A percentile compares a stretch with the other conserved stretches of the same genome.
phyloP scores from a whole-genome alignment of 2,797 vertebrate species.

The Mus minutoides region DNA sequence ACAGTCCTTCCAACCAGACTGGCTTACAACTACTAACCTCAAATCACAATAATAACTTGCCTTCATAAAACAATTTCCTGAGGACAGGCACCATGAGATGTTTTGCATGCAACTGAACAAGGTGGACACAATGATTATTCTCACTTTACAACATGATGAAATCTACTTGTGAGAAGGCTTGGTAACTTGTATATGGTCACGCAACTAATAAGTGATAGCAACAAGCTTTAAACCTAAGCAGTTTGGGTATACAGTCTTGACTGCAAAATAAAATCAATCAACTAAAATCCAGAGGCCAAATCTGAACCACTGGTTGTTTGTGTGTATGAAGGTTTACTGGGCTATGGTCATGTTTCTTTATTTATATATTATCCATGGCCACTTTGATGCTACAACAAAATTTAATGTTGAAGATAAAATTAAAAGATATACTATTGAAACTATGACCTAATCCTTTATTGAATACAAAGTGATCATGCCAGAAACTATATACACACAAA shows the following conservation, averaged over 20 bases:
- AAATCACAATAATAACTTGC: not conserved
- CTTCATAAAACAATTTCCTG: not conserved
- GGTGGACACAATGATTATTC: not conserved
- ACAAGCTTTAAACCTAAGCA: not conserved
- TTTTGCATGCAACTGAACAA: not conserved
- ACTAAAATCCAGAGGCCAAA: not conserved
- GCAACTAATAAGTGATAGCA: not conserved
- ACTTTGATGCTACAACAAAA: not conserved
- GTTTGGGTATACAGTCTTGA: not conserved
- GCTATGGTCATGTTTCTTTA: not conserved
- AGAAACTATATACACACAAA: not conserved
- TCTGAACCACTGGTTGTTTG: not conserved
- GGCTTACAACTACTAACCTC: not conserved
- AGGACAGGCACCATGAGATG: no score
- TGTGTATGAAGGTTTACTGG: not conserved
- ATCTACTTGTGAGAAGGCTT: not conserved
- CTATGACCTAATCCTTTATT: not conserved
- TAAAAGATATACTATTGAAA: not conserved
- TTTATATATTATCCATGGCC: not conserved
- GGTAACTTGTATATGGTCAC: not conserved
- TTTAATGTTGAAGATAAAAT: not conserved
- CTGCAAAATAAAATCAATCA: not conserved
- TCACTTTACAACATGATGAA: not conserved
- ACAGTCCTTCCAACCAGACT: not conserved
- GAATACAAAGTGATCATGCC: not conserved